Evolutionary conservation across 2,113 vertebrate species (phyloP), one percentile per base, ranked within the genome.

Genomic region (Garra rufa): DNA sequence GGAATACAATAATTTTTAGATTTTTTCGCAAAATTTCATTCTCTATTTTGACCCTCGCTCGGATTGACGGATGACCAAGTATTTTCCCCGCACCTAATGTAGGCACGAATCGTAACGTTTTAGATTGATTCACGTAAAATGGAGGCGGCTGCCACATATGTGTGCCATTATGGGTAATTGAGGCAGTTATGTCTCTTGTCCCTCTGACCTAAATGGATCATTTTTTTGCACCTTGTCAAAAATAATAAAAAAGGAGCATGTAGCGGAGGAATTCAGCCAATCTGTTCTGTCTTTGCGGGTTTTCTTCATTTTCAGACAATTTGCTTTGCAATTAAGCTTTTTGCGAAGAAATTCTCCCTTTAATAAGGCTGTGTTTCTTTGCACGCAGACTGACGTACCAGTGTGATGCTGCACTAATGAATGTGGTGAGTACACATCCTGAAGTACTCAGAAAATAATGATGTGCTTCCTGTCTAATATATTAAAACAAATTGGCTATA

Each of bases 91-190:
- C 70, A 71, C 87, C 73, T 89, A 86, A 90, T 89, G 89, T 88
- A 92, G 82, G 86, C 86, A 76, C 87, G 82, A 83, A 85, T 91
- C 89, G 85, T 73, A 88, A 82, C 85, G 81, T 92, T 88, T 89
- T 84, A 90, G 92, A 92, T 91, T 83, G 89, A 92, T 87, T 88
- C 88, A 79, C 65, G 67, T 48, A 76, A 92, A 91, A 92, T 70
- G 85, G 89, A 91, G 84, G 83, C 75, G 10, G 80, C 48, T 78
- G 81, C 88, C 85, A 86, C 93, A 93, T 87, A 87, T 93, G 92
- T 90, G 88, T 92, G 88, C 90, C 88, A 94, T 95, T 94, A 95
- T 87, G 80, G 90, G 88, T 89, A 92, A 94, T 93, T 93, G 93
- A 87, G 88, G 91, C 90, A 91, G 90, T 93, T 92, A 90, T 86